These are phyloP conservation scores for Leptestheria dahalacensis DNA, from an alignment of 1,140 invertebrate genomes.

Conservation along the genomic window DNA sequence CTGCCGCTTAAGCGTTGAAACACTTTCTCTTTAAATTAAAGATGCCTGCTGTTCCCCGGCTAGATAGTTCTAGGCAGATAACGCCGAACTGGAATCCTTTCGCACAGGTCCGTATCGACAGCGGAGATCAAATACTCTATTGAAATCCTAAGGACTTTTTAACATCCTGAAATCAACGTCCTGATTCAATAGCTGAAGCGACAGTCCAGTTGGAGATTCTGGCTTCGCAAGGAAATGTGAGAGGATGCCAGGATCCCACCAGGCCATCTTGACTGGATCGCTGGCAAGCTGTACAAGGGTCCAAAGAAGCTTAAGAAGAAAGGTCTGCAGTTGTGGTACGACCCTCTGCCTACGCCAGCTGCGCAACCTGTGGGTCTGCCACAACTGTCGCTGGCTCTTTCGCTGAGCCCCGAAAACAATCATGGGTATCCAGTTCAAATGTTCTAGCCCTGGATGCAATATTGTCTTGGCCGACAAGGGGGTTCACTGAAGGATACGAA, in stretches of 20 bases:
- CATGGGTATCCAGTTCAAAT: neutral
- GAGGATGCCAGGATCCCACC: neutral
- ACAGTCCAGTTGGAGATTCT: neutral
- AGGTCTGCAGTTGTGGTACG: neutral
- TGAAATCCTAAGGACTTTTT: neutral
- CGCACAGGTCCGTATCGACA: no score
- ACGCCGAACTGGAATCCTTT: no score
- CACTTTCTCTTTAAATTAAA: no score
- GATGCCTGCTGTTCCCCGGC: no score
- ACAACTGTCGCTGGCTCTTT: neutral
- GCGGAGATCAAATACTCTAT: no score
- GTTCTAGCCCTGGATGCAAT: neutral
- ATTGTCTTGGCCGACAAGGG: neutral
- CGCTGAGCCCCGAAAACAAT: neutral
- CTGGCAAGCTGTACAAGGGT: neutral
- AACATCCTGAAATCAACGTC: neutral
- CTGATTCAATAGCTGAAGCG: neutral
- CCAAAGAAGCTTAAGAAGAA: no score
- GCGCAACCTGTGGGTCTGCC: neutral
- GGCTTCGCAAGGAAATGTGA: neutral
- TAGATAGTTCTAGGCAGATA: no score
- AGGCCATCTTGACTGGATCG: neutral
- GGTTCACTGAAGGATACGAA: neutral
- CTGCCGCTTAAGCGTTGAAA: no score
- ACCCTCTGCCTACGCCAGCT: neutral